Evolutionary conservation across 1,140 invertebrate species (phyloP), one percentile per base, ranked within the genome.

Genomic region (Drosophila bipectinata): DNA sequence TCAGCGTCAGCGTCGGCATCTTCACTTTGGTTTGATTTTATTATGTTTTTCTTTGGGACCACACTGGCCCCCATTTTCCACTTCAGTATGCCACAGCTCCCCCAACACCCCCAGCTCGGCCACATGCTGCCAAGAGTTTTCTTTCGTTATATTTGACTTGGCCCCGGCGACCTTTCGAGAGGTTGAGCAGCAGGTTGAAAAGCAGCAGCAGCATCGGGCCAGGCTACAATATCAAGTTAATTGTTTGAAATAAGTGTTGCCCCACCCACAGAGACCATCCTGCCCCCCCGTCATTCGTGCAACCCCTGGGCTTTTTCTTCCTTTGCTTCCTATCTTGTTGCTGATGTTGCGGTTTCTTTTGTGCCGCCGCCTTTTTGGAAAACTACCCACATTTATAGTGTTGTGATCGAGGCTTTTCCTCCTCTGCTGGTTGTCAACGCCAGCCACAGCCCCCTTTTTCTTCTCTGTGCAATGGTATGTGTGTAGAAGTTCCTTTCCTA

Each of bases 301-400:
- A 37, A 9, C 47, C 39, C 39, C 59, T 12, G n/a, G 18, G 32
- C 28, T 12, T 21, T 4, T 18, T 21, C 41, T 58, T 63, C 48
- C 41, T 48, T 48, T 3, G 21, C 21, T 21, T 21, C 21, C 52
- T 54, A 49, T 59, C 62, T 68, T 56, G 59, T 72, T 88, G 83
- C 83, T 87, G 83, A 87, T 88, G 83, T 83, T 87, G 83, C 83
- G 83, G 83, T 87, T 87, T 83, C 83, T 87, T 87, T 87, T 87
- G 82, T 87, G 78, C 75, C 78, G 63, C 81, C 64, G 44, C 44
- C 18, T 21, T 77, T 73, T 55, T 62, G 62, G 62, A 62, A 62
- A 82, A 76, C 83, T 78, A 79, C 79, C 78, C 82, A 88, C 83
- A 88, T 85, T 85, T 85, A 85, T 85, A 87, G 82, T 85, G 82